phyloP scores from a whole-genome alignment of 1,140 invertebrate species.

The Drosophila suzukii region DNA sequence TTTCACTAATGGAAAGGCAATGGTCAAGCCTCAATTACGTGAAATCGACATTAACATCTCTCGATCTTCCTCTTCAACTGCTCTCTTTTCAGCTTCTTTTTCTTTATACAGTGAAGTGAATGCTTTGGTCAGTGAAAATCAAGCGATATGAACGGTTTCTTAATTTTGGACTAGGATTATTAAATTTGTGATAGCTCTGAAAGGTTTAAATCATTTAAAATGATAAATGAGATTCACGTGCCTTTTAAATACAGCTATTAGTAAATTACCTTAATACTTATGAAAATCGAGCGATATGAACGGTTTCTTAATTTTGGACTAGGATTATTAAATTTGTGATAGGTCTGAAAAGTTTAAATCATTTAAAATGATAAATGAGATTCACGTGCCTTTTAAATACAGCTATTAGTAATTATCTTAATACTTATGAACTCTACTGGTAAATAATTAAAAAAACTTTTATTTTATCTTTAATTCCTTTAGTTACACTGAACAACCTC shows the following conservation, averaged over 20 bases:
- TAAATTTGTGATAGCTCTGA: no score
- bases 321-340: background rate
- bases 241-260: no score
- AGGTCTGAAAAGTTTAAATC: no score
- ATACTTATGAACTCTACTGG: no score
- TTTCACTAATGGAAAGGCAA: constrained; percentile 72
- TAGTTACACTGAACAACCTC: background rate
- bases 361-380: no score
- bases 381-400: no score
- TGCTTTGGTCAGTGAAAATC: constrained; percentile 2
- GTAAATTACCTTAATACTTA: no score
- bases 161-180: background rate
- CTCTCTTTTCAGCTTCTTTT: constrained; percentile 36
- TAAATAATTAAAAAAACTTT: background rate
- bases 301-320: no score
- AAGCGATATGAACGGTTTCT: background rate
- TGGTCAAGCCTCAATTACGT: constrained; percentile 48
- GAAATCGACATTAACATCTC: constrained; percentile 67
- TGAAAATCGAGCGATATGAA: background rate
- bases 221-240: no score
- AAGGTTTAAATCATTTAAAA: no score
- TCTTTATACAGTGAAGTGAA: background rate
- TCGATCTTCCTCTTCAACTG: constrained; percentile 32
- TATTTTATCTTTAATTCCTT: background rate
- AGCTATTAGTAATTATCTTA: no score